phyloP scores from a whole-genome alignment of 2,113 vertebrate species.

The Falcunculus frontatus region DNA sequence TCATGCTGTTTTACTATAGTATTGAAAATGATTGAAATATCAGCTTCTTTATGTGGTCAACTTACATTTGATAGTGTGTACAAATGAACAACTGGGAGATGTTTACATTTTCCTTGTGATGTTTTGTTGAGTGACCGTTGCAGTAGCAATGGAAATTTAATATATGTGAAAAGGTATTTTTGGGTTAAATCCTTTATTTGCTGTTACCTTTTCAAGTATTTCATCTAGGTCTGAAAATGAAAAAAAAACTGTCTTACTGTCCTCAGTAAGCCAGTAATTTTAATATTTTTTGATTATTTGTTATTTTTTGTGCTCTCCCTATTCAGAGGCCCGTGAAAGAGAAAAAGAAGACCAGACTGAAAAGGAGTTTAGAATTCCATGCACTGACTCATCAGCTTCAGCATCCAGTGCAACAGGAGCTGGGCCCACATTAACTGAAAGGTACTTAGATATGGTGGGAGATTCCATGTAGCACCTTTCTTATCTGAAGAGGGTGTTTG shows the following conservation, averaged over 20 bases:
- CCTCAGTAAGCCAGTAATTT: not conserved
- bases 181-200: not conserved
- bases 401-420: not conserved
- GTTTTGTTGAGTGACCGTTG: not conserved
- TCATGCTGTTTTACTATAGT: not conserved
- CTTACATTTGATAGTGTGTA: not conserved
- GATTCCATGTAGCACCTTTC: not conserved
- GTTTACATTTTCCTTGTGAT: not conserved
- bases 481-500: not conserved
- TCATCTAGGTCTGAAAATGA: not conserved
- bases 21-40: not conserved
- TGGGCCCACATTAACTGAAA: conserved; percentile 12
- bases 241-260: not conserved
- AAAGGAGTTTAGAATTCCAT: conserved; percentile 46
- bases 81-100: not conserved
- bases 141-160: not conserved
- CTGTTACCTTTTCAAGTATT: not conserved
- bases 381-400: conserved; percentile 28
- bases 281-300: not conserved
- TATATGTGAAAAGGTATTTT: not conserved
- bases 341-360: conserved; percentile 65
- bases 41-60: not conserved
- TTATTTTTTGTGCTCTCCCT: not conserved
- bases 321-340: conserved; percentile 76
- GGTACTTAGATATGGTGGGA: conserved; percentile 45